Base-by-base conservation (phyloP, 2,113 vertebrate genomes). In the Corythaeola cristata region DNA sequence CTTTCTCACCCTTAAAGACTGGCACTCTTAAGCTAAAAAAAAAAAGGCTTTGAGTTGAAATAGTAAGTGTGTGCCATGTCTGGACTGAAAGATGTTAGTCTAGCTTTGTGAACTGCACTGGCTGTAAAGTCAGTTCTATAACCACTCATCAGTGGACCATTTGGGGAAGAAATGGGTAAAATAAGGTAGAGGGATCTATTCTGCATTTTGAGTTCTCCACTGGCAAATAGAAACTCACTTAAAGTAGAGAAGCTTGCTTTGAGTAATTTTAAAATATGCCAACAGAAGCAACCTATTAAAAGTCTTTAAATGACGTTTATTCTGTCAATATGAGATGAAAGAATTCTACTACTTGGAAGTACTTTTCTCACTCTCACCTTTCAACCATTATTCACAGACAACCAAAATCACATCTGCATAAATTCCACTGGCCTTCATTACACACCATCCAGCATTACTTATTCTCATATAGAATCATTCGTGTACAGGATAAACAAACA, bases 271-370 rank as follows among this genome's bases (percentile, higher is more conserved):
- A 82, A 96, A 79, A 84, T 45, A 59, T 13, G 81, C 12, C 90
- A 92, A 72, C 19, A 88, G 58, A 93, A 81, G 50, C 23, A 77
- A 78, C 35, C 60, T 76, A 55, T 59, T 83, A 85, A 85, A 95
- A 89, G 41, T 47, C 60, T 85, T 94, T 75, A 80, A 79, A 59
- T 2, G 1, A 85, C 71, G 80, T 89, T 92, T 87, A 73, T 90
- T 75, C 79, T 94, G 80, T 69, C 68, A 90, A 63, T 23, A 73
- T 30, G 56, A 79, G 62, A 89, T 88, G 79, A 93, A 94, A 79
- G 41, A 80, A 53, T 92, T 85, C 62, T 88, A 22, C 56, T 85
- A 80, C 73, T 68, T 66, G 21, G n/a, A 82, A 85, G 37, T 28
- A 39, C 45, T 86, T 91, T 92, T 79, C 75, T 88, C 35, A 60